Evolutionary conservation across 1,140 invertebrate genomes (phyloP), one percentile per base, ranked within the genome.

Genomic region (Conopomorpha cramerella): DNA sequence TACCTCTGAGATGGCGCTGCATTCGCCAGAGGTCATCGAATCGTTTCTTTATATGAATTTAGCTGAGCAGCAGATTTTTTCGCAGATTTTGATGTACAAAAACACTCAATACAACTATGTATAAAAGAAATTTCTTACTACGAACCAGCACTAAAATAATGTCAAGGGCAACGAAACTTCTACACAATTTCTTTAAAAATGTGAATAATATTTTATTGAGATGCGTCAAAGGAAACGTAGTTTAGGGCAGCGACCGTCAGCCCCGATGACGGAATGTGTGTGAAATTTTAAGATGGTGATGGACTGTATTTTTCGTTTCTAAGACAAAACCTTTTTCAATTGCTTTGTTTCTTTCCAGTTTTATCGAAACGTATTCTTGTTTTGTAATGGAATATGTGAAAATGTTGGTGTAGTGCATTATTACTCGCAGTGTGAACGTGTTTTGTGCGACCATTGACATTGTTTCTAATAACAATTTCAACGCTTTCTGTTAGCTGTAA

Each of bases 181-280:
- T n/a, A n/a, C n/a, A n/a, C n/a, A n/a, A n/a, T n/a, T n/a, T n/a
- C n/a, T n/a, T n/a, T n/a, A n/a, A n/a, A n/a, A n/a, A n/a, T n/a
- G 2, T 37, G 28, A 34, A n/a, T 36, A 19, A 38, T 36, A 36
- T 13, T 30, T 39, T 12, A 13, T 16, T 11, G 8, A 23, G 33
- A 30, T 65, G 60, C 62, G 53, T 68, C 19, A 50, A 33, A 14
- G 58, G 51, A 58, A 51, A 43, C 41, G 43, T 37, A 14, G 28
- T 41, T 56, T 57, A 61, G 68, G 65, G 61, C 65, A 68, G 65
- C 64, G 57, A 66, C 62, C 70, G 63, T 73, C 62, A 48, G 62
- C 59, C 64, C 64, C 65, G 66, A 74, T 74, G 70, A 72, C 67
- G 70, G 70, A 72, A 72, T 74, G 61, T 71, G 61, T 70, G 53